These are phyloP conservation scores for Mormyrops boulengeri DNA, from an alignment of 2,797 vertebrate species.

Conservation along the genomic window DNA sequence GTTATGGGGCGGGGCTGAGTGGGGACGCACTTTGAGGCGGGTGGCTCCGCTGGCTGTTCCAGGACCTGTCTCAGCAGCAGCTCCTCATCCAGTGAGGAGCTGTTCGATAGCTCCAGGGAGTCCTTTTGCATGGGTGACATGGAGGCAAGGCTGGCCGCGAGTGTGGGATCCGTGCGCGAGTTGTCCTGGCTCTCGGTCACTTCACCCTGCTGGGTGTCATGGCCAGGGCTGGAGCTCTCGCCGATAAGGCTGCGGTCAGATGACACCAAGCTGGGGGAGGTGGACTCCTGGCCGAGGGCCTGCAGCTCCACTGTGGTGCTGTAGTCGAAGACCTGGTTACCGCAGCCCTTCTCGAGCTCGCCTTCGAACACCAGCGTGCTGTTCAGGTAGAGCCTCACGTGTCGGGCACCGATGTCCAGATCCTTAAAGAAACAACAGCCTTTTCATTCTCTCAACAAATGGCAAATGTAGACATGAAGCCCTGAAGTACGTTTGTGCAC, in stretches of 20 bases:
- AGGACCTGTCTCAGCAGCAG: slow-evolving; percentile 50
- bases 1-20: slow-evolving; percentile 57
- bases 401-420: slow-evolving; percentile 73
- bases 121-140: slow-evolving; percentile 21
- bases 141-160: slow-evolving; percentile 33
- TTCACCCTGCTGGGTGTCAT: slow-evolving; percentile 26
- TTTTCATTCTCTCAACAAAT: neutral
- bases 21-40: slow-evolving; percentile 54
- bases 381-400: slow-evolving; percentile 80
- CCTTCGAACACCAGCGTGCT: slow-evolving; percentile 79
- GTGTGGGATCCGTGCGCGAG: slow-evolving; percentile 43
- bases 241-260: slow-evolving; percentile 51
- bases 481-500: neutral
- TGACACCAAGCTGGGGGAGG: slow-evolving; percentile 54
- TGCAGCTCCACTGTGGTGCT: slow-evolving; percentile 65
- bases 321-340: slow-evolving; percentile 64
- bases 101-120: slow-evolving; percentile 10
- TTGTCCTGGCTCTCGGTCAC: slow-evolving; percentile 37
- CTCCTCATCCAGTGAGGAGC: slow-evolving; percentile 44
- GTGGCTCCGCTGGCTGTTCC: slow-evolving; percentile 45
- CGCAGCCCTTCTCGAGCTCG: slow-evolving; percentile 72
- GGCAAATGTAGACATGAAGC: neutral
- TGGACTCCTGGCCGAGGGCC: slow-evolving; percentile 48
- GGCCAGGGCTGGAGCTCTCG: slow-evolving; percentile 36
- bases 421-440: slow-evolving; percentile 56